phyloP scores from a whole-genome alignment of 2,797 vertebrate genomes.

The Saxicola maurus region DNA sequence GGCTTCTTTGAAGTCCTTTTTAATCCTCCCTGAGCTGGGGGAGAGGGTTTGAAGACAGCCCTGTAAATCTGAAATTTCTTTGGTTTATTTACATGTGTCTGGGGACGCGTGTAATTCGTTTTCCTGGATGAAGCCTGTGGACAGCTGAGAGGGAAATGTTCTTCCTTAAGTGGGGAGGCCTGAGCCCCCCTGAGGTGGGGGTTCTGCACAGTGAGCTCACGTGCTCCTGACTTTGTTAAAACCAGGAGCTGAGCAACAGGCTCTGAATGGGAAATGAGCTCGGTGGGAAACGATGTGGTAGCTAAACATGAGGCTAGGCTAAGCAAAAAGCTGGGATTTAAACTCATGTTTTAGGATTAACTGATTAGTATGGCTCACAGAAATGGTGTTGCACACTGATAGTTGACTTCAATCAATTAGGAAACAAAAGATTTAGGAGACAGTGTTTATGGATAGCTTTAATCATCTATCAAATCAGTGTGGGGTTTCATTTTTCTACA shows the following conservation, averaged over 20 bases:
- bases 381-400: not conserved
- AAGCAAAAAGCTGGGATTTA: conserved; percentile 5
- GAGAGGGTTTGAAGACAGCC: conserved; percentile 56
- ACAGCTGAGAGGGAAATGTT: conserved; percentile 56
- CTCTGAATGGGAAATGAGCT: not conserved
- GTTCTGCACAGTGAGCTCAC: not conserved
- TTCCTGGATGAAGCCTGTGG: conserved; percentile 47
- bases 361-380: not conserved
- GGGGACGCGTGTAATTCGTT: conserved; percentile 59
- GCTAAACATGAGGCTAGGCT: not conserved
- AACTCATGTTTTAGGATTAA: not conserved
- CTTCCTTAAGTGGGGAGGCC: conserved; percentile 10
- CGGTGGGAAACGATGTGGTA: not conserved
- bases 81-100: conserved; percentile 73
- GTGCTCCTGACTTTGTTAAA: not conserved
- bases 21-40: conserved; percentile 71
- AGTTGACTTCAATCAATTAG: not conserved
- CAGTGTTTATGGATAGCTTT: not conserved
- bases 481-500: not conserved
- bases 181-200: conserved; percentile 41
- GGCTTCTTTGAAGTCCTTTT: conserved; percentile 72
- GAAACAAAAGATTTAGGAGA: not conserved
- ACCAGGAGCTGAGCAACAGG: not conserved
- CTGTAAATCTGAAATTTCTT: conserved; percentile 66
- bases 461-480: not conserved